These are phyloP conservation scores for Megalops atlanticus DNA, from an alignment of 2,113 vertebrate genomes.

Conservation along the genomic window DNA sequence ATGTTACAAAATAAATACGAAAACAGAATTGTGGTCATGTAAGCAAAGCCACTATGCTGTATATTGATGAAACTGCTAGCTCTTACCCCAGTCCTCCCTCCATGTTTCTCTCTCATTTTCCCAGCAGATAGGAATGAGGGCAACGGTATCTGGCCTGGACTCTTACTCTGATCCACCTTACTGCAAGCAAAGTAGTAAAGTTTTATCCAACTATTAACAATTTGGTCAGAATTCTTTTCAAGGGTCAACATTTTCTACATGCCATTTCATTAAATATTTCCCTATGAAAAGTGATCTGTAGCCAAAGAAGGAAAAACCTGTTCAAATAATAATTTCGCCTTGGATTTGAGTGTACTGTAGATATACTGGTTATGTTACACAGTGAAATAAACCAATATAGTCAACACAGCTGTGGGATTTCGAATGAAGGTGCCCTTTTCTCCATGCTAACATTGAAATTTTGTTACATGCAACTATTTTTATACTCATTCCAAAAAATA, in stretches of 20 bases:
- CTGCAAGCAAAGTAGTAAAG: no score
- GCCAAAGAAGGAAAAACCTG: no score
- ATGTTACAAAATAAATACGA: slow-evolving; percentile 3
- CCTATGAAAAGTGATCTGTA: no score
- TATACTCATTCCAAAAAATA: background rate
- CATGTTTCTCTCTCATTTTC: no score
- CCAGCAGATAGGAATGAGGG: background rate
- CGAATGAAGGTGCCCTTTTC: background rate
- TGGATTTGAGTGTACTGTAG: background rate
- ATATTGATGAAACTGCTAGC: background rate
- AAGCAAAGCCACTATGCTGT: background rate
- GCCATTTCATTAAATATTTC: background rate
- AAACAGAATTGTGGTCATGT: background rate
- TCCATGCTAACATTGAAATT: background rate
- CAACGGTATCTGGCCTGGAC: background rate
- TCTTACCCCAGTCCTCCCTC: background rate
- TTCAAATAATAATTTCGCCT: background rate
- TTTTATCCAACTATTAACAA: no score
- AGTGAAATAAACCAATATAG: background rate
- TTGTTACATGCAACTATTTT: background rate
- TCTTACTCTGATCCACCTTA: background rate
- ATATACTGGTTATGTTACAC: background rate
- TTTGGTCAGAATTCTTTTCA: no score
- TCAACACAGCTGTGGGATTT: background rate
- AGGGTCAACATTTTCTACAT: background rate